phyloP scores from a whole-genome alignment of 1,140 invertebrate species.

The Prorops nasuta region DNA sequence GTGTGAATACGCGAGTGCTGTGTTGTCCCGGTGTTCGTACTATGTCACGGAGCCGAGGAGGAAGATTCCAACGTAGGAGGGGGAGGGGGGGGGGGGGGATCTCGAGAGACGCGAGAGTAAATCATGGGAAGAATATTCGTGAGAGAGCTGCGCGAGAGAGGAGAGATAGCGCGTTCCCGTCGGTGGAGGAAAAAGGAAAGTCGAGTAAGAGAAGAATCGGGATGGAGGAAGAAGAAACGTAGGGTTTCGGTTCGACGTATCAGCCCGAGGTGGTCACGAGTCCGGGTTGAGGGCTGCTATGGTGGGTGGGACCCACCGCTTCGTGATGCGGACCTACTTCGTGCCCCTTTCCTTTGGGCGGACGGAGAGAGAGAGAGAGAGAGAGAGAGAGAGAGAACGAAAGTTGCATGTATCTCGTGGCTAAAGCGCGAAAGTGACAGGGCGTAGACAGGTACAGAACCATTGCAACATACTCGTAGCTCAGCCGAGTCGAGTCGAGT shows the following conservation, averaged over 20 bases:
- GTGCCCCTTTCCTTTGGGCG: slow-evolving; percentile 26
- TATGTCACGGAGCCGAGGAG: too few relatives aligned
- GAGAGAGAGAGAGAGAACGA: too few relatives aligned
- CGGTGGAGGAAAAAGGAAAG: slow-evolving; percentile 12
- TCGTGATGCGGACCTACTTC: slow-evolving; percentile 40
- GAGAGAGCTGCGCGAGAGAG: slow-evolving; percentile 36
- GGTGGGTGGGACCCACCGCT: slow-evolving; percentile 51
- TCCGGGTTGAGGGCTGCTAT: slow-evolving; percentile 31
- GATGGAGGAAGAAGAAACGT: slow-evolving; percentile 33
- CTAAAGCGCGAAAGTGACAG: too few relatives aligned
- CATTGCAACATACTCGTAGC: too few relatives aligned
- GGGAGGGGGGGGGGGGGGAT: slow-evolving; percentile 3
- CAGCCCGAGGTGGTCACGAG: slow-evolving; percentile 56
- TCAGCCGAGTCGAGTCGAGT: too few relatives aligned
- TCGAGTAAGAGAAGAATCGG: slow-evolving; percentile 24
- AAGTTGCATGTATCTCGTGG: too few relatives aligned
- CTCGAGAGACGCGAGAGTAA: slow-evolving; percentile 38
- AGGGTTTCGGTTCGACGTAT: slow-evolving; percentile 54
- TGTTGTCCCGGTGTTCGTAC: too few relatives aligned
- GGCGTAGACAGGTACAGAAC: too few relatives aligned
- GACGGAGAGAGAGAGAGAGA: too few relatives aligned
- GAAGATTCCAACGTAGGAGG: too few relatives aligned
- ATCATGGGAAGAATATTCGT: slow-evolving; percentile 52
- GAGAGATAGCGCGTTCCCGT: slow-evolving; percentile 17
- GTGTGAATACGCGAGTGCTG: too few relatives aligned